Conservation (phyloP, 2,113 vertebrate genomes). For the Nibea albiflora region DNA sequence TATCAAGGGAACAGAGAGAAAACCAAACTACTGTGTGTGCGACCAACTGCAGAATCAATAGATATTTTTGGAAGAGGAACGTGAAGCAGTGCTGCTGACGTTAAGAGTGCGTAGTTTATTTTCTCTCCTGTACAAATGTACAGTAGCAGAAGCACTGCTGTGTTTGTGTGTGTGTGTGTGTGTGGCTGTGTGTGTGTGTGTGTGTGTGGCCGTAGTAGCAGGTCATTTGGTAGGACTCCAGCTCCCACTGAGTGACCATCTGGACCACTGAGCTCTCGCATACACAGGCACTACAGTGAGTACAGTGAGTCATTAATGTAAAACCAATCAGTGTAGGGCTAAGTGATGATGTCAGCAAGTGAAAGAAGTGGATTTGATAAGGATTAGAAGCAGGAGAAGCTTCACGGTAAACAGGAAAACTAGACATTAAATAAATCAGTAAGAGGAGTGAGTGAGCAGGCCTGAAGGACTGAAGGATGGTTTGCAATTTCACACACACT, state of each 20-base stretch:
- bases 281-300: constrained; percentile 5
- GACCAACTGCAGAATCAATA: neutral
- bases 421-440: neutral
- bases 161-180: constrained; percentile 12
- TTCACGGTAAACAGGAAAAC: neutral
- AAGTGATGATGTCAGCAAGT: constrained; percentile 8
- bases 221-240: constrained; percentile 32
- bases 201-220: neutral
- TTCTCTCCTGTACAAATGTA: neutral
- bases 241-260: constrained; percentile 52
- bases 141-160: neutral
- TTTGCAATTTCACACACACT: neutral
- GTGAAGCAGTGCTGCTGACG: neutral
- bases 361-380: neutral
- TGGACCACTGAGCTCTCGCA: constrained; percentile 26
- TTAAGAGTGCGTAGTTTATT: neutral
- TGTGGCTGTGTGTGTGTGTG: neutral
- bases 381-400: neutral
- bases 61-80: neutral
- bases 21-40: no score
- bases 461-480: neutral
- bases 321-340: constrained; percentile 19
- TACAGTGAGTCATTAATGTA: constrained; percentile 5
- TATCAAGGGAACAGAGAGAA: no score
- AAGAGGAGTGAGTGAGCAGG: neutral